Evolutionary conservation across 2,797 vertebrate genomes (phyloP).

Genomic region (Moxostoma hubbsi): DNA sequence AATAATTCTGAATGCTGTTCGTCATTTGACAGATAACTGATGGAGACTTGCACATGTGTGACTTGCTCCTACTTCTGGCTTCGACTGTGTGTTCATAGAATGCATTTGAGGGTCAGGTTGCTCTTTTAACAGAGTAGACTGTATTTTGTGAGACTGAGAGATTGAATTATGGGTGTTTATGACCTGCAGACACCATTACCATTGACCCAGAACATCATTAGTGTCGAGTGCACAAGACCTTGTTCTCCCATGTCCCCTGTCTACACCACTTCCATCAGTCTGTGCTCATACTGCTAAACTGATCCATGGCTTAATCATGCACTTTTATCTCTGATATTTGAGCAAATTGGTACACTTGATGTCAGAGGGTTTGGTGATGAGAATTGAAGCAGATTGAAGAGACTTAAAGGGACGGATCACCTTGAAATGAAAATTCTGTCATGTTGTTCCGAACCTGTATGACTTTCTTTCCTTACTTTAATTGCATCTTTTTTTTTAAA

Average conservation of each 20-base stretch:
- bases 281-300: neutral
- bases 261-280: neutral
- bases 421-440: neutral
- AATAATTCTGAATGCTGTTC: no score
- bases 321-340: neutral
- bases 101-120: neutral
- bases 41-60: no score
- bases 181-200: constrained; percentile 4
- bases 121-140: neutral
- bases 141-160: neutral
- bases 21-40: no score
- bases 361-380: neutral
- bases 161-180: constrained; percentile 11
- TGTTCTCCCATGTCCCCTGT: neutral
- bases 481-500: neutral
- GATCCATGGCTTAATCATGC: neutral
- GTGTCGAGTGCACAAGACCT: constrained; percentile 4
- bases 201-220: constrained; percentile 25
- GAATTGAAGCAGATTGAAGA: neutral
- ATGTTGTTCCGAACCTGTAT: no score
- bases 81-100: neutral
- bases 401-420: neutral
- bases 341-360: neutral
- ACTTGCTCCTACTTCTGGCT: neutral
- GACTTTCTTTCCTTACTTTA: neutral